phyloP scores from a whole-genome alignment of 2,797 vertebrate species.

The Chaetodon trifasciatus region DNA sequence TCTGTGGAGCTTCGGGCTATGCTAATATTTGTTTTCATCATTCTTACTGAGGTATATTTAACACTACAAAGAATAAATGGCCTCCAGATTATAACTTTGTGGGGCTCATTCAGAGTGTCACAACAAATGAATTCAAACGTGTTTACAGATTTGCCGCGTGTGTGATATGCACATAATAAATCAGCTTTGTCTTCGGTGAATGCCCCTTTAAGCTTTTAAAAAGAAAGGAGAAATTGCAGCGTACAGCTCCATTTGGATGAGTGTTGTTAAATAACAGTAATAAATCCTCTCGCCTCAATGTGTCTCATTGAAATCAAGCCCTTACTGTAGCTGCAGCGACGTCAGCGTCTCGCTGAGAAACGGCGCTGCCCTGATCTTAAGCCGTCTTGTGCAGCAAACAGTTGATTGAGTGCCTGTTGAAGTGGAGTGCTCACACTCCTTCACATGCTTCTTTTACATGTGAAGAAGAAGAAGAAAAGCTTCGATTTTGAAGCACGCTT shows the following conservation, averaged over 20 bases:
- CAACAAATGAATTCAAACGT: conserved; percentile 48
- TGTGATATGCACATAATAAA: conserved; percentile 62
- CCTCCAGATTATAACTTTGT: conserved; percentile 51
- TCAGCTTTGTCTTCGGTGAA: conserved; percentile 44
- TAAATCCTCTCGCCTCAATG: neutral
- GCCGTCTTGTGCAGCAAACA: neutral
- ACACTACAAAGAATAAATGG: conserved; percentile 39
- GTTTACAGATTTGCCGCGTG: conserved; percentile 36
- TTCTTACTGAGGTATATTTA: conserved; percentile 47
- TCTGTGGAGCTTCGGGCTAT: conserved; percentile 1
- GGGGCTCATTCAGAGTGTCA: conserved; percentile 51
- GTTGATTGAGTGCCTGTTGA: neutral
- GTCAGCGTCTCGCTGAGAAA: neutral
- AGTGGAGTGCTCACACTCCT: neutral
- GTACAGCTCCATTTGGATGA: conserved; percentile 5
- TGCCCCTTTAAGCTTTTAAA: conserved; percentile 31
- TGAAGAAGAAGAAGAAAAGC: neutral
- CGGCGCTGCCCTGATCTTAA: neutral
- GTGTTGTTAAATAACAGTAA: conserved; percentile 25
- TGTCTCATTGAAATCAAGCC: conserved; percentile 16
- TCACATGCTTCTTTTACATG: neutral
- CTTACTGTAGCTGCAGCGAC: neutral
- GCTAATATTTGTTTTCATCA: conserved; percentile 43
- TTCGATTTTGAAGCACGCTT: neutral
- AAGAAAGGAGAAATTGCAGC: conserved; percentile 17